Conservation (phyloP, 2,888 invertebrate genomes). For the Sepiola atlantica region DNA sequence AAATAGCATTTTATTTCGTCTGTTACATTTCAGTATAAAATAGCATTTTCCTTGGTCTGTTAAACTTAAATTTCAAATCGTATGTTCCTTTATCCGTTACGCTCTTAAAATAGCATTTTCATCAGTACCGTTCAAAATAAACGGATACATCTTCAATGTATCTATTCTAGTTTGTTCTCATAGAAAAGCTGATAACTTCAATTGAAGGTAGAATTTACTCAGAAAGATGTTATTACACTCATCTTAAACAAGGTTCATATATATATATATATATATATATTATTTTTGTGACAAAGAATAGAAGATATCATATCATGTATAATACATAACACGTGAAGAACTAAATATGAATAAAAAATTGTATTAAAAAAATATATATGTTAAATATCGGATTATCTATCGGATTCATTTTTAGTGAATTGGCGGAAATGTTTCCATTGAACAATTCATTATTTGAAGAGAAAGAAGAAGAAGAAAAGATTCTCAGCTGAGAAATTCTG, state of each 20-base stretch:
- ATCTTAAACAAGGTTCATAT: background rate
- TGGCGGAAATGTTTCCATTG: background rate
- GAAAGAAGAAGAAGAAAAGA: background rate
- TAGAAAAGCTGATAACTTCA: background rate
- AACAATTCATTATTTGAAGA: background rate
- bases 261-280: too few relatives aligned
- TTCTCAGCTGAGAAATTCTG: background rate
- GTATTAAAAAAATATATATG: background rate
- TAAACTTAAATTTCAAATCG: too few relatives aligned
- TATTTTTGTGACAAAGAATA: background rate
- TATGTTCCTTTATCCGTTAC: too few relatives aligned
- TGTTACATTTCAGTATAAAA: too few relatives aligned
- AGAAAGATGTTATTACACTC: slow-evolving; percentile 6
- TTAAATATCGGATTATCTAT: background rate
- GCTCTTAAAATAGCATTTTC: too few relatives aligned
- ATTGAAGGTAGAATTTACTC: background rate
- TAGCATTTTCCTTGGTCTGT: too few relatives aligned
- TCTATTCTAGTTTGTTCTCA: background rate
- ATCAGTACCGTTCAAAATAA: too few relatives aligned
- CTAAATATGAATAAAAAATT: background rate
- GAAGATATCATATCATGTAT: background rate
- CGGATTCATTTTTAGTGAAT: background rate
- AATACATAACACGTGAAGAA: background rate
- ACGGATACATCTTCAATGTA: too few relatives aligned
- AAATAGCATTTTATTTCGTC: too few relatives aligned